A percentile compares a stretch with the other conserved stretches of the same genome.
phyloP scores from a whole-genome alignment of 2,888 invertebrate genomes.

The Euphydryas editha region DNA sequence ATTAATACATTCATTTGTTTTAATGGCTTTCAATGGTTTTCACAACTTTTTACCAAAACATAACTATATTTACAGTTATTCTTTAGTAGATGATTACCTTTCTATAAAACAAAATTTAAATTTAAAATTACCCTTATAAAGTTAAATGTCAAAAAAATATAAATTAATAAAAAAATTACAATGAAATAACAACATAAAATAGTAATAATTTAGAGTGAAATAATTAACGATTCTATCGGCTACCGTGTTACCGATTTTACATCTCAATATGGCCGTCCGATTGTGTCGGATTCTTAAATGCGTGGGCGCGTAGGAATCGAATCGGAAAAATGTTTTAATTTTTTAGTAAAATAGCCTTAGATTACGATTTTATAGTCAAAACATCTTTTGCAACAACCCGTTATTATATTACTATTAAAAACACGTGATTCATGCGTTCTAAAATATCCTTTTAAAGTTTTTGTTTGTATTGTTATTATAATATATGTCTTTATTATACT shows the following conservation, averaged over 20 bases:
- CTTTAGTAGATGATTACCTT: no score
- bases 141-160: no score
- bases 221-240: constrained; percentile 10
- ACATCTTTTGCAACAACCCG: not conserved
- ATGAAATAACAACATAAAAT: no score
- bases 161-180: no score
- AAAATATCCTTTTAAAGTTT: not conserved
- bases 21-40: no score
- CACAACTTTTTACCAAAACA: no score
- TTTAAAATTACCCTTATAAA: no score
- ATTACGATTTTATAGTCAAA: not conserved
- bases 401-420: not conserved
- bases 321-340: constrained; percentile 8
- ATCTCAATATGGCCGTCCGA: constrained; percentile 23
- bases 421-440: not conserved
- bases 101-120: no score
- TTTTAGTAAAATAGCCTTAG: not conserved
- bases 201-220: no score
- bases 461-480: not conserved
- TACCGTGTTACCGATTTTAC: constrained; percentile 38
- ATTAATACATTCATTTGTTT: no score
- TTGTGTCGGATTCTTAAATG: constrained; percentile 11
- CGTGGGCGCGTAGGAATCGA: constrained; percentile 31
- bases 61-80: no score
- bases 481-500: no score